These are phyloP conservation scores for Periparus ater DNA, from an alignment of 2,797 vertebrate genomes.

Conservation along the genomic window DNA sequence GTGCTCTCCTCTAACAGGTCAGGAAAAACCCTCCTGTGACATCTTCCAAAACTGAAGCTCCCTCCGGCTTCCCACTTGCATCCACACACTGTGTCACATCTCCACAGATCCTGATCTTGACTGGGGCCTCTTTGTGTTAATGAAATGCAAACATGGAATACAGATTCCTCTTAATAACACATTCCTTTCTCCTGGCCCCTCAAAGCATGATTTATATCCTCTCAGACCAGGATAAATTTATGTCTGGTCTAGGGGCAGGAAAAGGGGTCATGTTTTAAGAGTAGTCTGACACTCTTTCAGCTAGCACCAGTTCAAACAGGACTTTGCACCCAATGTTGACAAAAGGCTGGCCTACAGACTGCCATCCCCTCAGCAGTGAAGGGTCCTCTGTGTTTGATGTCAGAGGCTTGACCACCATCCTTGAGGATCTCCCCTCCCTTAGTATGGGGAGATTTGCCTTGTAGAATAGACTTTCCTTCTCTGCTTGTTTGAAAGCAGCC, in stretches of 20 bases:
- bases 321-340: neutral
- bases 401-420: neutral
- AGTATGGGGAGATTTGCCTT: neutral
- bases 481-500: neutral
- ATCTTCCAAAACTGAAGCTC: neutral
- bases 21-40: neutral
- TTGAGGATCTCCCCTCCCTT: neutral
- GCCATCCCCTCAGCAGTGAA: neutral
- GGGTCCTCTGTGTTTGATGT: neutral
- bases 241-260: slow-evolving; percentile 14
- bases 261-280: slow-evolving; percentile 59
- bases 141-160: neutral
- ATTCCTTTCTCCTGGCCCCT: neutral
- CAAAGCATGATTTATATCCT: slow-evolving; percentile 14
- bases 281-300: slow-evolving; percentile 11
- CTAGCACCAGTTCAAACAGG: neutral
- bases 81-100: neutral
- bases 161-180: neutral
- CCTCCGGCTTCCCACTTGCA: neutral
- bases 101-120: neutral
- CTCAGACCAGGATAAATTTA: slow-evolving; percentile 9
- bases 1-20: neutral
- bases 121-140: neutral
- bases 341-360: neutral
- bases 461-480: neutral